Conservation (phyloP, 2,113 vertebrate species). For the Myotis lucifugus region DNA sequence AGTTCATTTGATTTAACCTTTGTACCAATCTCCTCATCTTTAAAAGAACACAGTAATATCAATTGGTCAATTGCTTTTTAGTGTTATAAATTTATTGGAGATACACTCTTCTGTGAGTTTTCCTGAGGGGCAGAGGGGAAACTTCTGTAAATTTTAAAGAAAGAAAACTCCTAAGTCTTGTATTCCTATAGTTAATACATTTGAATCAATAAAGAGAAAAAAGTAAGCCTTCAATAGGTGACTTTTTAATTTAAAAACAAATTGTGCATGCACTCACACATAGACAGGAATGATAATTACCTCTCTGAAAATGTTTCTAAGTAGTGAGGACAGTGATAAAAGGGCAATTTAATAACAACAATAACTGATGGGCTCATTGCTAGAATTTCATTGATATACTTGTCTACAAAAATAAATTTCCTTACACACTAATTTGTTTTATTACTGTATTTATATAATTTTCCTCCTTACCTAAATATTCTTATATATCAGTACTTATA, state of each 20-base stretch:
- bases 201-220: not conserved
- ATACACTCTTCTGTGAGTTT: not conserved
- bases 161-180: not conserved
- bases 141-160: not conserved
- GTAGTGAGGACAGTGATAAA: constrained; percentile 17
- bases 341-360: constrained; percentile 29
- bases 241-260: not conserved
- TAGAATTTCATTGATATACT: constrained; percentile 1
- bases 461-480: not conserved
- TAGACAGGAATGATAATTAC: not conserved
- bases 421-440: not conserved
- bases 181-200: not conserved
- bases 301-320: not conserved
- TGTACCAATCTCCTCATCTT: not conserved
- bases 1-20: not conserved
- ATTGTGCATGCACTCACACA: not conserved
- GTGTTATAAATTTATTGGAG: not conserved
- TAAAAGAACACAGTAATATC: not conserved
- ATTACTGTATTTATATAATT: not conserved
- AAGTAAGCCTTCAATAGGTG: not conserved
- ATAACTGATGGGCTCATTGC: not conserved
- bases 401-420: constrained; percentile 26
- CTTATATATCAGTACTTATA: not conserved
- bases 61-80: not conserved
- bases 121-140: not conserved